A percentile compares a stretch with the other conserved stretches of the same genome.
Evolutionary conservation across 2,113 vertebrate species (phyloP).

Genomic region (Nothobranchius furzeri): DNA sequence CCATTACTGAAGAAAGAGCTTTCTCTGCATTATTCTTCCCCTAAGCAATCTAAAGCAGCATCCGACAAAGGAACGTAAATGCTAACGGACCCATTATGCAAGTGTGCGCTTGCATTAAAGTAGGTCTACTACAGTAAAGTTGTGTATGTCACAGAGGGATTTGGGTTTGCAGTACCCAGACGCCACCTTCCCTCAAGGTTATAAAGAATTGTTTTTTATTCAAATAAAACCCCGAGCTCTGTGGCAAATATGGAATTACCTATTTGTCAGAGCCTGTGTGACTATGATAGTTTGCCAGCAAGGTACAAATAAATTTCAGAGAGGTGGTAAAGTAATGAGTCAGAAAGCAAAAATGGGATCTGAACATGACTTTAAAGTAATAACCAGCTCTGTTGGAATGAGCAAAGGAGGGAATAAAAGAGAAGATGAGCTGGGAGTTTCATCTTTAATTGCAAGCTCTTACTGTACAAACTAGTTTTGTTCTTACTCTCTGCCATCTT

Average conservation of each 20-base stretch:
- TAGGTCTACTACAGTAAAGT: neutral
- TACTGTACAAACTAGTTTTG: constrained; percentile 7
- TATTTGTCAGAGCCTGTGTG: constrained; percentile 21
- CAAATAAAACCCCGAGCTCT: neutral
- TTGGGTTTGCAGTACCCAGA: neutral
- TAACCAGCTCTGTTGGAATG: constrained; percentile 11
- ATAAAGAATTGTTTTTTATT: constrained; percentile 1
- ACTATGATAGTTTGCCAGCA: constrained; percentile 14
- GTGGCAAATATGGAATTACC: constrained; percentile 29
- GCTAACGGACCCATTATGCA: constrained; percentile 2
- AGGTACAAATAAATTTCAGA: constrained; percentile 20
- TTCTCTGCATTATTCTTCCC: constrained; percentile 25
- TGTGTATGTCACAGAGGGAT: neutral
- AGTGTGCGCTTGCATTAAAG: neutral
- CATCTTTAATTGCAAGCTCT: constrained; percentile 28
- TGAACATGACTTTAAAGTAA: constrained; percentile 36
- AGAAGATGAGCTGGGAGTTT: constrained; percentile 1
- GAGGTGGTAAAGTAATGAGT: constrained; percentile 11
- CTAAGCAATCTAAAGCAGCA: neutral
- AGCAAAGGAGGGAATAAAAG: neutral
- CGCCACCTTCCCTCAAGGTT: neutral
- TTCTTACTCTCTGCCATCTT: neutral
- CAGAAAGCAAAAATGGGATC: constrained; percentile 11
- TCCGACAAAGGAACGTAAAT: neutral
- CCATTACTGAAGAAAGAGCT: constrained; percentile 46